These are phyloP conservation scores for Carposina sasakii DNA, from an alignment of 1,140 invertebrate genomes.

Conservation along the genomic window DNA sequence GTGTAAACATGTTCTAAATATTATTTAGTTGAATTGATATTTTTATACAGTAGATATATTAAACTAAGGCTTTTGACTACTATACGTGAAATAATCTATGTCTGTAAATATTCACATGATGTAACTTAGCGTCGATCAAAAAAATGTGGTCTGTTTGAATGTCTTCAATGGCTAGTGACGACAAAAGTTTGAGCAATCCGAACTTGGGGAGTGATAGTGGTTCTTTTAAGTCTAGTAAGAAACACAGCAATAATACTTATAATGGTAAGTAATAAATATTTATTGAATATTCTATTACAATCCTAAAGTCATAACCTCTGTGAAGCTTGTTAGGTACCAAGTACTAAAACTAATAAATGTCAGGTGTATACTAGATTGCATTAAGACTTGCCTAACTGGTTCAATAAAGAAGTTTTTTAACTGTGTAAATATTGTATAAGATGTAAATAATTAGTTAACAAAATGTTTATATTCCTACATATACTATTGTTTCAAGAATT, in stretches of 20 bases:
- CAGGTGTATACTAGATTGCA: no score
- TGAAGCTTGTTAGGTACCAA: no score
- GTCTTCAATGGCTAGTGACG: conserved; percentile 70
- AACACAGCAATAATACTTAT: conserved; percentile 42
- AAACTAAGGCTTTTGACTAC: conserved; percentile 2
- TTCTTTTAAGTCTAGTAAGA: conserved; percentile 55
- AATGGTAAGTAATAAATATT: conserved; percentile 56
- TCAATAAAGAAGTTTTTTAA: no score
- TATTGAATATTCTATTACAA: no score
- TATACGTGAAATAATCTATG: no score
- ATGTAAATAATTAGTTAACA: no score
- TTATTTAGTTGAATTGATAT: conserved; percentile 35
- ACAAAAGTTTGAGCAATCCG: conserved; percentile 63
- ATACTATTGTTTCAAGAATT: no score
- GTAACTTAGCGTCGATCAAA: not conserved
- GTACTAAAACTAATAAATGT: no score
- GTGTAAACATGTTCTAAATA: conserved; percentile 52
- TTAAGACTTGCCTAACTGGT: no score
- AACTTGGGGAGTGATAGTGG: conserved; percentile 64
- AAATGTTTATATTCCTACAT: no score
- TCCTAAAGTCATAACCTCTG: no score
- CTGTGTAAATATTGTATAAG: no score
- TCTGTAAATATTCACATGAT: not conserved
- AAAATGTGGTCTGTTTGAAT: conserved; percentile 23
- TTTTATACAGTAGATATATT: conserved; percentile 36